These are phyloP conservation scores for Trilocha varians DNA, from an alignment of 2,888 invertebrate species.

Conservation along the genomic window DNA sequence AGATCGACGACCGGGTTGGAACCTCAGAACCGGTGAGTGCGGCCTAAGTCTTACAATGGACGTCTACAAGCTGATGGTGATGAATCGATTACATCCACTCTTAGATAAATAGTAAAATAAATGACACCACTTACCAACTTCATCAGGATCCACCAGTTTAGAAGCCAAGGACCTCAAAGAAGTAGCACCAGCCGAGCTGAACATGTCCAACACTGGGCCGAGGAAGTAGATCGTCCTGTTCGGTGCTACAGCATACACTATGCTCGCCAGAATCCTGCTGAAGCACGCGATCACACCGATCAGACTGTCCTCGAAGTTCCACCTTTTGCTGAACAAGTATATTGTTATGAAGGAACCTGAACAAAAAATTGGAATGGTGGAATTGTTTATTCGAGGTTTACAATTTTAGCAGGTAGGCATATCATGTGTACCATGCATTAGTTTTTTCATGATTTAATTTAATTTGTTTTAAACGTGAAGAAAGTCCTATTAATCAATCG, in stretches of 20 bases:
- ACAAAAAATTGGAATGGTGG: slow-evolving; percentile 13
- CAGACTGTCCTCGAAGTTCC: slow-evolving; percentile 64
- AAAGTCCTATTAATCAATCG: no score
- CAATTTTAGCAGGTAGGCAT: not conserved
- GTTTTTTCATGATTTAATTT: no score
- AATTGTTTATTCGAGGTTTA: slow-evolving; percentile 5
- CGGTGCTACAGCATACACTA: slow-evolving; percentile 66
- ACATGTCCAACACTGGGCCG: slow-evolving; percentile 69
- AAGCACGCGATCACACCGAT: slow-evolving; percentile 67
- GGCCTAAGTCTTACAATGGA: no score
- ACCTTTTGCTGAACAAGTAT: slow-evolving; percentile 64
- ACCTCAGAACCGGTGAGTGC: no score
- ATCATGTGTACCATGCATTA: no score
- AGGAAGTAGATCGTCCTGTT: slow-evolving; percentile 61
- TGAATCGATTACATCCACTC: not conserved
- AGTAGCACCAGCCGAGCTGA: slow-evolving; percentile 72
- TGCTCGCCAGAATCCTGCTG: slow-evolving; percentile 64
- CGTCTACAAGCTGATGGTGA: no score
- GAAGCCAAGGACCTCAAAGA: slow-evolving; percentile 72
- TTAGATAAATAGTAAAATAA: no score
- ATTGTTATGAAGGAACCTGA: slow-evolving; percentile 69
- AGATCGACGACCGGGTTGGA: no score
- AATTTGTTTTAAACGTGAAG: no score
- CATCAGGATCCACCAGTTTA: slow-evolving; percentile 69
- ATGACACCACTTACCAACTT: slow-evolving; percentile 57